These are phyloP conservation scores for Heliocidaris tuberculata DNA, from an alignment of 35 echinoderm and acorn worm species.

Conservation along the genomic window DNA sequence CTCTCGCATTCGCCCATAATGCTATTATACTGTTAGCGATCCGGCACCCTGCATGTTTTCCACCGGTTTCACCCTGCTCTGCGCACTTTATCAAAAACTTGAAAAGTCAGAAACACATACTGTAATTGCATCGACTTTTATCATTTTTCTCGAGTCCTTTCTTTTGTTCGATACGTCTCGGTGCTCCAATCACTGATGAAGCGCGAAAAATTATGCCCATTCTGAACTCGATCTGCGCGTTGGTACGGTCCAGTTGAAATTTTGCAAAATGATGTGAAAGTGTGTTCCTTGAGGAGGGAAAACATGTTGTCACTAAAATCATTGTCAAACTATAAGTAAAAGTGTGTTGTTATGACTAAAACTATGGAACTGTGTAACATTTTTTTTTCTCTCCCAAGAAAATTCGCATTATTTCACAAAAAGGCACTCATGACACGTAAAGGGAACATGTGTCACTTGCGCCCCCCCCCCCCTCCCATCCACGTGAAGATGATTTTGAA, in stretches of 20 bases:
- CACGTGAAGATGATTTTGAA: too few relatives aligned
- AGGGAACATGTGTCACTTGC: too few relatives aligned
- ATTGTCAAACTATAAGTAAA: too few relatives aligned
- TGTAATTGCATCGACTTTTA: neutral
- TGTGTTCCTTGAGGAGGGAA: too few relatives aligned
- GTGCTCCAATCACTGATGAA: neutral
- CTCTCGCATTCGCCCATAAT: neutral
- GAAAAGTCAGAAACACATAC: neutral
- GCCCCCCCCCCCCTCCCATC: too few relatives aligned
- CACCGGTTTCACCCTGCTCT: neutral
- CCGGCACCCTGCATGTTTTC: neutral
- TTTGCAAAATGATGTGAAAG: too few relatives aligned
- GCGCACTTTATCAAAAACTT: neutral
- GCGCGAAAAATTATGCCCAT: neutral
- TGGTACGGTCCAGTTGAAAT: neutral
- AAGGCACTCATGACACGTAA: too few relatives aligned
- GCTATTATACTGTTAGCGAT: constrained; percentile 19
- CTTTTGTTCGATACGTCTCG: neutral
- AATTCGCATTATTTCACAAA: too few relatives aligned
- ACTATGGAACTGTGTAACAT: too few relatives aligned
- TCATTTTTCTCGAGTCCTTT: neutral
- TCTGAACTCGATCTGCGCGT: neutral
- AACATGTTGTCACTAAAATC: too few relatives aligned
- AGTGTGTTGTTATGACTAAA: too few relatives aligned
- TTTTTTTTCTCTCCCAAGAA: too few relatives aligned